Conservation (phyloP, 2,888 invertebrate species). For the Lacanobia oleracea region DNA sequence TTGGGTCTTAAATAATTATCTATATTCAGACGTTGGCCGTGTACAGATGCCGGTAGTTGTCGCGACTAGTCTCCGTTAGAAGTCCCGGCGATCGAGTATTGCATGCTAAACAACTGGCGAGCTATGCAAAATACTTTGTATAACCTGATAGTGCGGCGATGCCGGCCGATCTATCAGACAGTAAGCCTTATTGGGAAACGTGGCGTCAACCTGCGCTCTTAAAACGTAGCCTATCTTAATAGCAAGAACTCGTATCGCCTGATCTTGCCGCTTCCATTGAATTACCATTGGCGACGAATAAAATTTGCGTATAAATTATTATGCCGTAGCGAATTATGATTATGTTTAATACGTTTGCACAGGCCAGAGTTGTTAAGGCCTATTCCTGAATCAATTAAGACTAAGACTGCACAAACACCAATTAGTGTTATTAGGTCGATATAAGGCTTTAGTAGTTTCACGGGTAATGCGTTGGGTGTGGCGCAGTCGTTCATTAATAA, state of each 20-base stretch:
- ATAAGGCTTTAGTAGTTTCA: slow-evolving; percentile 61
- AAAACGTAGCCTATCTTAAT: slow-evolving; percentile 72
- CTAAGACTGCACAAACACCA: slow-evolving; percentile 57
- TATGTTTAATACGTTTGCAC: slow-evolving; percentile 66
- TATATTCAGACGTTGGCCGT: slow-evolving; percentile 54
- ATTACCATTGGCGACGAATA: slow-evolving; percentile 77
- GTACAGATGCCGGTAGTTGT: slow-evolving; percentile 79
- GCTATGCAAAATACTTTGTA: slow-evolving; percentile 77
- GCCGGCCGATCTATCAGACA: slow-evolving; percentile 75
- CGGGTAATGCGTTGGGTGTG: slow-evolving; percentile 63
- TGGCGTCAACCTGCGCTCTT: slow-evolving; percentile 74
- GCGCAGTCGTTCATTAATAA: slow-evolving; percentile 69
- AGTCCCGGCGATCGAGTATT: slow-evolving; percentile 77
- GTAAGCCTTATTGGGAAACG: slow-evolving; percentile 77
- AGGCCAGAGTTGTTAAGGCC: slow-evolving; percentile 57
- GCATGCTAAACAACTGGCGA: slow-evolving; percentile 81
- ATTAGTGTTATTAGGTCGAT: slow-evolving; percentile 67
- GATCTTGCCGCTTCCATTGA: slow-evolving; percentile 73
- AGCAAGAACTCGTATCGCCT: slow-evolving; percentile 72
- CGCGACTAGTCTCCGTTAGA: slow-evolving; percentile 83
- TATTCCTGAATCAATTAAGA: slow-evolving; percentile 61
- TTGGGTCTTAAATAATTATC: slow-evolving; percentile 50
- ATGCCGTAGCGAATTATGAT: slow-evolving; percentile 65
- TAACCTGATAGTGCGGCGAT: slow-evolving; percentile 70
- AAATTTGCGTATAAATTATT: slow-evolving; percentile 74